Evolutionary conservation across 2,113 vertebrate genomes (phyloP), one percentile per base, ranked within the genome.

Genomic region (Struthio camelus): DNA sequence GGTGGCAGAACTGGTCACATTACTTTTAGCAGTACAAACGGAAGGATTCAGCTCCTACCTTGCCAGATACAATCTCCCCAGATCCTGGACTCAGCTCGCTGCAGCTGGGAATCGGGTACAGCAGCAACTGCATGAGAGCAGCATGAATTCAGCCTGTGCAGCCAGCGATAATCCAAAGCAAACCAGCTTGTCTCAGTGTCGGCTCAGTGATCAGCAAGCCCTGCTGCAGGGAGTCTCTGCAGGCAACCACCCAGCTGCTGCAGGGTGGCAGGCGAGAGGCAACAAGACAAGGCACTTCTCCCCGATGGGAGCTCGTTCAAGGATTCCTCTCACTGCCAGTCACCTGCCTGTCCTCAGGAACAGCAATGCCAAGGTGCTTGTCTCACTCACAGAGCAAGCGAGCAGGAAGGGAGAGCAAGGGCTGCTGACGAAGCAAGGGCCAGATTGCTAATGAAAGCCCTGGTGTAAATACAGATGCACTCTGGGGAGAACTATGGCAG

Each of bases 41-140:
- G n/a, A 94, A 62, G 62, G 25, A 32, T 73, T 54, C 73, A 32
- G 36, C 58, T 94, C 96, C 87, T 97, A 97, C 97, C 96, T 97
- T 87, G 70, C 12, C 62, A 85, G 69, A 44, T 2, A 71, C 10
- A 65, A 23, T 28, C 66, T 69, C 61, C 58, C 19, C 80, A 34
- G 86, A 54, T 10, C 0, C 2, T 1, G n/a, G 88, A 73, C 80
- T 92, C 51, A 12, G 77, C 56, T 93, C 61, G 17, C 42, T 9
- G 53, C 89, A 91, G 89, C 87, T 83, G 75, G 53, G 83, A 80
- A 81, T 27, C 2, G 4, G 27, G 53, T 3, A 46, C 44, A 28
- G 62, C 79, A 51, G 81, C 75, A 69, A 34, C 1, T 14, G 62
- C 54, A 38, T 6, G 53, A 70, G 58, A 94, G 80, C 42, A 38